Evolutionary conservation across 2,113 vertebrate genomes (phyloP), one percentile per base, ranked within the genome.

Genomic region (Orthonyx spaldingii): DNA sequence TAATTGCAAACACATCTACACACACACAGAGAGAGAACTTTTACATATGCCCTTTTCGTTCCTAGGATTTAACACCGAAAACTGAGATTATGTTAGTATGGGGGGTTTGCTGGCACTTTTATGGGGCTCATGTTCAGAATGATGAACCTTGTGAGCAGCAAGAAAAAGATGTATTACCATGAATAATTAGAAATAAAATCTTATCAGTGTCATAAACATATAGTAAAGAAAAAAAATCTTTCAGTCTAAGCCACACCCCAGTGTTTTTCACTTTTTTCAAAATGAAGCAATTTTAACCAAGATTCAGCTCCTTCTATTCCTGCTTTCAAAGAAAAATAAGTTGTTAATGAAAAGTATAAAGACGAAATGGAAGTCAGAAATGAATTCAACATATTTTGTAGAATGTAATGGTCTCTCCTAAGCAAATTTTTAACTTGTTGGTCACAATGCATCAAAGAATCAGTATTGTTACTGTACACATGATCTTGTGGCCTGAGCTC

Each of bases 1-100:
- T 90, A 94, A 97, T 87, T 94, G 79, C 88, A 96, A 96, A 94
- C 90, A 96, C 90, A 88, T 91, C 70, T 32, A 94, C 50, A 85
- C 37, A 49, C 37, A 84, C 37, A 49, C 37, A 84, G 0, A 49
- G 33, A 83, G 11, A 81, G 61, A 80, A 94, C 71, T 96, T 95
- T 20, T 68, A 88, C 75, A 66, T n/a, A 33, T 3, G 10, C 81
- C 91, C 71, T 93, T 95, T 92, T 87, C 78, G 55, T 89, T 91
- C 84, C 74, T 84, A 47, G 64, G 71, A 60, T 83, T 94, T 95
- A 83, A 90, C 68, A 64, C 66, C 30, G 6, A 86, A 95, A 96
- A 75, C 24, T 52, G 60, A 91, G 37, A 89, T 85, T 59, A 83
- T 74, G 60, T 66, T 92, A 86, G 86, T 93, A n/a, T 27, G 41